Conservation (phyloP, 1,140 invertebrate species). For the Bacillus rossius region DNA sequence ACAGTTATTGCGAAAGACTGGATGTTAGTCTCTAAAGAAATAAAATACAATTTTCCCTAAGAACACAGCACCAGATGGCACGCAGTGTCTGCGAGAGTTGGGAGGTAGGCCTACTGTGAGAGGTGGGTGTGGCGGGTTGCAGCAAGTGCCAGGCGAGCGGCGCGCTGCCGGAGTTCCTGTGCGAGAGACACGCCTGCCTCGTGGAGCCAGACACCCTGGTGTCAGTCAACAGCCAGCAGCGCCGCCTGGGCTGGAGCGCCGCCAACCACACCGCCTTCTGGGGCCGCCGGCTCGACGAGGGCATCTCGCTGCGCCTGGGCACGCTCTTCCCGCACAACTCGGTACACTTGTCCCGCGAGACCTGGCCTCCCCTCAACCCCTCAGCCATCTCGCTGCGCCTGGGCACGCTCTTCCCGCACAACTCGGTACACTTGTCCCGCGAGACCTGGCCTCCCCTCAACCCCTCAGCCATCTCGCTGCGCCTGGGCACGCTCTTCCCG, state of each 20-base stretch:
- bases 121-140: slow-evolving; percentile 22
- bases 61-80: too few relatives aligned
- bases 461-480: too few relatives aligned
- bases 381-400: too few relatives aligned
- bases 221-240: slow-evolving; percentile 54
- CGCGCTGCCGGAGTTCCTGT: slow-evolving; percentile 50
- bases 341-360: slow-evolving; percentile 41
- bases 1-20: too few relatives aligned
- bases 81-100: too few relatives aligned
- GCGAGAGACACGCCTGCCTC: slow-evolving; percentile 67
- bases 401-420: too few relatives aligned
- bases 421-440: too few relatives aligned
- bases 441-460: too few relatives aligned
- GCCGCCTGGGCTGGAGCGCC: slow-evolving; percentile 61
- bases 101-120: not conserved
- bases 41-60: too few relatives aligned
- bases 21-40: too few relatives aligned
- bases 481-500: too few relatives aligned
- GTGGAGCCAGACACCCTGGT: slow-evolving; percentile 61
- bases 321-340: slow-evolving; percentile 51
- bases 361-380: too few relatives aligned
- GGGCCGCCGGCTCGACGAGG: slow-evolving; percentile 75
- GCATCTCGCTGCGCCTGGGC: slow-evolving; percentile 67
- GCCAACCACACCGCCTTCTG: slow-evolving; percentile 78
- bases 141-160: slow-evolving; percentile 56